A percentile compares a stretch with the other conserved stretches of the same genome.
phyloP scores from a whole-genome alignment of 2,888 invertebrate genomes.

The Caenorhabditis drosophilae region DNA sequence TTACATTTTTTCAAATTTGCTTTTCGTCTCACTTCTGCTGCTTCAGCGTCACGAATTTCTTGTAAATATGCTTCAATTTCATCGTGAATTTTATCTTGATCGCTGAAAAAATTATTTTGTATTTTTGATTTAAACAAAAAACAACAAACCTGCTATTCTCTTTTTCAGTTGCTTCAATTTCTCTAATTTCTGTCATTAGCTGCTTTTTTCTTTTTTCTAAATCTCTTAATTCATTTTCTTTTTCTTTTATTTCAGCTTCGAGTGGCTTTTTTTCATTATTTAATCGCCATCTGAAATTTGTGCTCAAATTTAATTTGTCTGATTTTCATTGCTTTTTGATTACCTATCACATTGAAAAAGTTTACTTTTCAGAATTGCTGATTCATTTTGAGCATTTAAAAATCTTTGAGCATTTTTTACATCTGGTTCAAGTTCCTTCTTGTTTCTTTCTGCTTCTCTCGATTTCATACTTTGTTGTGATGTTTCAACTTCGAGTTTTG shows the following conservation, averaged over 20 bases:
- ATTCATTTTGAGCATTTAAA: constrained; percentile 1
- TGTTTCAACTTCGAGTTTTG: neutral
- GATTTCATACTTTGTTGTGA: neutral
- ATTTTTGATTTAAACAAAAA: neutral
- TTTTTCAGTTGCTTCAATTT: constrained; percentile 1
- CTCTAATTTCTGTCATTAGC: neutral
- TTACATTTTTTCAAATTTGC: constrained; percentile 54
- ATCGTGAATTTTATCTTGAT: constrained; percentile 3
- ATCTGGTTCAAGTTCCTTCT: constrained; percentile 7
- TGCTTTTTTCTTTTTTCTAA: constrained; percentile 1
- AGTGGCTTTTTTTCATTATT: neutral
- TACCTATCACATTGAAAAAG: neutral
- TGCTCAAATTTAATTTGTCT: too few relatives aligned
- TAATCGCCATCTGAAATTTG: neutral
- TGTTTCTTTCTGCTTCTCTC: neutral
- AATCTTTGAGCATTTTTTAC: constrained; percentile 1
- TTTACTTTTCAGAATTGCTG: neutral
- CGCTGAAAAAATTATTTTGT: neutral
- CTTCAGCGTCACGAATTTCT: constrained; percentile 1
- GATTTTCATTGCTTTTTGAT: too few relatives aligned
- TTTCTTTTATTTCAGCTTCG: neutral
- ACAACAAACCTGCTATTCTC: neutral
- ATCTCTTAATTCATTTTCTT: constrained; percentile 1
- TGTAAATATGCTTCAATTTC: neutral
- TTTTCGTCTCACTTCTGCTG: constrained; percentile 10